Evolutionary conservation across 1,140 invertebrate species (phyloP).

Genomic region (Macrosteles quadrilineatus): DNA sequence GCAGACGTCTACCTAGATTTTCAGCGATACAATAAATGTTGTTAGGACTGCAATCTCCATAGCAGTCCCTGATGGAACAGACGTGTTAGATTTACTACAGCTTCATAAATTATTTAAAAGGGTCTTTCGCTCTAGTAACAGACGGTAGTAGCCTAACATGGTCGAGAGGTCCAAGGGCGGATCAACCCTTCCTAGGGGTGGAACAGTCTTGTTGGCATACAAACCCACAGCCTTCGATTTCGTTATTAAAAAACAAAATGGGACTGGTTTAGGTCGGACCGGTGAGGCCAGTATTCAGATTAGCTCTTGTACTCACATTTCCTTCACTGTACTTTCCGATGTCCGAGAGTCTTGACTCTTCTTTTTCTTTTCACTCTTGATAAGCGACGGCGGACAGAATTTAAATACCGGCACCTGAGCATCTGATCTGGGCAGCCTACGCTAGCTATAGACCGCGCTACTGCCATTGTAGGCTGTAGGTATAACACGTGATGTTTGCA

Average conservation of each 20-base stretch:
- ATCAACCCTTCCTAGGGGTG: background rate
- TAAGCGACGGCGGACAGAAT: background rate
- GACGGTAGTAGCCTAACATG: too few species aligned
- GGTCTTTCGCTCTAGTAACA: too few species aligned
- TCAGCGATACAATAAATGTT: too few species aligned
- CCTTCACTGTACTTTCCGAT: background rate
- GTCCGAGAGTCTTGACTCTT: background rate
- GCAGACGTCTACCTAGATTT: too few species aligned
- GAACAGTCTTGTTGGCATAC: background rate
- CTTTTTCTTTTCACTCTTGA: conserved; percentile 8
- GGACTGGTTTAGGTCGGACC: background rate
- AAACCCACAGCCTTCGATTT: conserved; percentile 6
- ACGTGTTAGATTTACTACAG: too few species aligned
- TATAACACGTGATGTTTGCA: too few species aligned
- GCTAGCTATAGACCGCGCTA: too few species aligned
- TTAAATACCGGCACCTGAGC: background rate
- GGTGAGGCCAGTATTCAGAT: conserved; percentile 15
- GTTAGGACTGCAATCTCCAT: too few species aligned
- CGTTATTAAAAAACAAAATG: conserved; percentile 9
- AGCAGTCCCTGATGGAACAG: too few species aligned
- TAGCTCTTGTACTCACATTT: conserved; percentile 7
- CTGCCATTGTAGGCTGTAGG: too few species aligned
- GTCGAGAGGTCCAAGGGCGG: background rate
- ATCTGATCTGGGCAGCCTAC: too few species aligned
- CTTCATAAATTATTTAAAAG: too few species aligned